Evolutionary conservation across 2,888 invertebrate genomes (phyloP).

Genomic region (Tenthredo scrophulariae): DNA sequence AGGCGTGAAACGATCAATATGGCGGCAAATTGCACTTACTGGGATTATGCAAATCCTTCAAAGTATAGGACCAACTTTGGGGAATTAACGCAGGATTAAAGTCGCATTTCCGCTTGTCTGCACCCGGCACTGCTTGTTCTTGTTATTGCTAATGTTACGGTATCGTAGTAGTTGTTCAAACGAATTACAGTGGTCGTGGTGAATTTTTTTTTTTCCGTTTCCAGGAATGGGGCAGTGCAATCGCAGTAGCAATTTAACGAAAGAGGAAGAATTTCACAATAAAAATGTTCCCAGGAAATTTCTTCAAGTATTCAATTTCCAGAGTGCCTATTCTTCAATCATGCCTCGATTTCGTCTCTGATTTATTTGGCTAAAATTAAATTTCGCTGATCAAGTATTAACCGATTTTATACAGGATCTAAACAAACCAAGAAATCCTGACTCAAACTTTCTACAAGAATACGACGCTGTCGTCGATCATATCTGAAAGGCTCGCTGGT

Average conservation of each 20-base stretch:
- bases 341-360: not conserved
- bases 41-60: constrained; percentile 49
- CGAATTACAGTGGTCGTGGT: not conserved
- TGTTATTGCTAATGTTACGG: not conserved
- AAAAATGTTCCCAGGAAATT: not conserved
- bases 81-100: constrained; percentile 42
- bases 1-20: constrained; percentile 50
- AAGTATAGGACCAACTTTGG: constrained; percentile 36
- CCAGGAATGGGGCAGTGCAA: not conserved
- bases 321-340: not conserved
- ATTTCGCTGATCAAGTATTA: not conserved
- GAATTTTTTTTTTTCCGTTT: not conserved
- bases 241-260: not conserved
- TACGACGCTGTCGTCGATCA: not conserved
- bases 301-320: not conserved
- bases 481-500: constrained; percentile 6
- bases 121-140: constrained; percentile 11
- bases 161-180: not conserved
- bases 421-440: not conserved
- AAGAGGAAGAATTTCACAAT: not conserved
- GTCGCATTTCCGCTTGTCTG: constrained; percentile 22
- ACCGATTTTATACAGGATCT: not conserved
- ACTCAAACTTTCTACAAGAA: not conserved
- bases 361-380: not conserved
- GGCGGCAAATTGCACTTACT: constrained; percentile 46